Base-by-base conservation (phyloP, 2,888 invertebrate genomes). In the Tetropium fuscum region DNA sequence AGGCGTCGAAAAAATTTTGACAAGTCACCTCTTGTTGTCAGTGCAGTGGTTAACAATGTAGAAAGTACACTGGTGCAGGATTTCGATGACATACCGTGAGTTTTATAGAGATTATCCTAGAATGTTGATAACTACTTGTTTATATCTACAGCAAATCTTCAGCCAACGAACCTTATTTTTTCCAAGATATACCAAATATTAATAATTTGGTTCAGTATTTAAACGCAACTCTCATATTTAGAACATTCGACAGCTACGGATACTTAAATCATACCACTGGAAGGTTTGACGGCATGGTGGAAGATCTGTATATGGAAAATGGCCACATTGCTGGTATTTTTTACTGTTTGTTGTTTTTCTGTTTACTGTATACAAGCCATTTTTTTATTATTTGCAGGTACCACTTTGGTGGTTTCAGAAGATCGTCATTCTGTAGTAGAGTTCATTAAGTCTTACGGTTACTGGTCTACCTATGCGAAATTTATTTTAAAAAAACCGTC, bases 401-500 rank as follows among this genome's bases (percentile, higher is more conserved):
- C 58, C 59, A 11, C 64, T 6, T 36, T 70, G 11, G 66, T 66
- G 48, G 44, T 69, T 19, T 67, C 65, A 5, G 43, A 55, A 55
- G 68, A 68, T 4, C 60, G 74, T 2, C 43, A 65, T 22, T n/a
- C 36, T 7, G 53, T 56, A 7, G 47, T 75, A 4, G 71, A 72
- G 41, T 70, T 62, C 36, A 41, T 75, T 25, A 66, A 65, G 51
- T 66, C 66, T 1, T 61, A 68, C 22, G 63, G 66, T 15, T 63
- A 66, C 2, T 64, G 64, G 16, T 69, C 69, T 13, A 53, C 73
- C 3, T 63, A 16, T 18, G 15, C 51, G 10, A 51, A 75, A 6
- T 82, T 84, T 59, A 63, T 85, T 49, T 81, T 84, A 60, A 82
- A 82, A 15, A 81, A 83, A 64, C 84, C 85, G 4, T 76, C 83